Percentiles rank a stretch among this genome's conserved stretches.
These are phyloP conservation scores for Scomber colias DNA, from an alignment of 2,113 vertebrate genomes.

Conservation along the genomic window DNA sequence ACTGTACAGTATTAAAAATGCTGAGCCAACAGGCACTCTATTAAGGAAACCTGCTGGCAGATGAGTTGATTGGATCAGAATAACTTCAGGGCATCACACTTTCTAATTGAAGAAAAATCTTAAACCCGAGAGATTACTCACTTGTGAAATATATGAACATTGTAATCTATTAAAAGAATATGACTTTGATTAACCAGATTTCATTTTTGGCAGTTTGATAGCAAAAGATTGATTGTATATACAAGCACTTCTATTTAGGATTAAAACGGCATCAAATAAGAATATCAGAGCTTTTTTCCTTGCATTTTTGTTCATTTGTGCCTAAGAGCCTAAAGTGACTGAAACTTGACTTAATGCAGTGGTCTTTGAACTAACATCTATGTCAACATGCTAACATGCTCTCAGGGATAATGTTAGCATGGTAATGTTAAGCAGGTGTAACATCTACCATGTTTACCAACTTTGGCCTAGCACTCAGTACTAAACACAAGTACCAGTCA, in stretches of 20 bases:
- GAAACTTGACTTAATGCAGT: background rate
- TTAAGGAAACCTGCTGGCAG: constrained; percentile 45
- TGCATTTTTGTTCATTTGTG: background rate
- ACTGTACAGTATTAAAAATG: constrained; percentile 42
- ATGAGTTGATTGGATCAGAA: constrained; percentile 49
- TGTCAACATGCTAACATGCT: background rate
- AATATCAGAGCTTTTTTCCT: background rate
- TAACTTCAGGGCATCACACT: constrained; percentile 27
- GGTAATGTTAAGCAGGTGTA: background rate
- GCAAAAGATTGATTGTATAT: background rate
- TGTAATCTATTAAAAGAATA: constrained; percentile 1
- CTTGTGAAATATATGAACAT: constrained; percentile 9
- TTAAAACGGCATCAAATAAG: background rate
- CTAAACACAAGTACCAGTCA: background rate
- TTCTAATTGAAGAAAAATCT: constrained; percentile 19
- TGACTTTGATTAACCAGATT: background rate
- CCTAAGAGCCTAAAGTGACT: background rate
- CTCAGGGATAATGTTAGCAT: background rate
- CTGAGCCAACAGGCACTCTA: constrained; percentile 54
- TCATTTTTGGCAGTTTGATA: background rate
- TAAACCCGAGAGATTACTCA: constrained; percentile 30
- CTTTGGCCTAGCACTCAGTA: background rate
- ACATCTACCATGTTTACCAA: background rate
- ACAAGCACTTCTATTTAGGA: background rate
- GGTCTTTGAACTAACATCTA: background rate